A percentile compares a stretch with the other conserved stretches of the same genome.
phyloP scores from a whole-genome alignment of 30 jellyfish, hydroid and myxozoan species.

The Cassiopea xamachana region DNA sequence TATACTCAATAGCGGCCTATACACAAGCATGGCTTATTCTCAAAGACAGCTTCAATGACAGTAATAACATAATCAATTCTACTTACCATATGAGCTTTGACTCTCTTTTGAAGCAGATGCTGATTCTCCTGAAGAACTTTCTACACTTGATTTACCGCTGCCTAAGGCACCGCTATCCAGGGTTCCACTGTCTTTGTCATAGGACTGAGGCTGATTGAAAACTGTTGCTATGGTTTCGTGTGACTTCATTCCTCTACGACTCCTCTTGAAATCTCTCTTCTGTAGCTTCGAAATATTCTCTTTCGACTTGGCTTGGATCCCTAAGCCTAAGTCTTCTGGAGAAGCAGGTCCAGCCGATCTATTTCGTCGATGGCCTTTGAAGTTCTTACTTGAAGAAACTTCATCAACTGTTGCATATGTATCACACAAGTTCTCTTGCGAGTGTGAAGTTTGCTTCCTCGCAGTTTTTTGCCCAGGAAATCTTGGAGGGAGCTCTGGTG shows the following conservation, averaged over 20 bases:
- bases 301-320: not conserved
- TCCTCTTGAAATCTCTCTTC: slow-evolving; percentile 54
- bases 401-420: slow-evolving; percentile 6
- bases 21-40: no score
- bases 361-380: slow-evolving; percentile 50
- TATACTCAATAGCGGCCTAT: no score
- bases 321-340: not conserved
- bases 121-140: slow-evolving; percentile 61
- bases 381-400: not conserved
- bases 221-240: slow-evolving; percentile 83
- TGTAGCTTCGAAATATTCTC: not conserved
- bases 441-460: not conserved
- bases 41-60: no score
- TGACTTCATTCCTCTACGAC: slow-evolving; percentile 88
- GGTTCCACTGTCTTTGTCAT: slow-evolving; percentile 3
- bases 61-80: not conserved
- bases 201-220: slow-evolving; percentile 20
- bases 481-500: slow-evolving; percentile 69
- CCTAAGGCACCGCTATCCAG: not conserved
- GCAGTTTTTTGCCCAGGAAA: not conserved
- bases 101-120: slow-evolving; percentile 58
- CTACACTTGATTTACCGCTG: slow-evolving; percentile 54
- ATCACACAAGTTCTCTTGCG: not conserved
- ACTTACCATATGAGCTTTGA: slow-evolving; percentile 50
- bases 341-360: slow-evolving; percentile 40